Conservation (phyloP, 2,113 vertebrate species). For the Bujurquina vittata region DNA sequence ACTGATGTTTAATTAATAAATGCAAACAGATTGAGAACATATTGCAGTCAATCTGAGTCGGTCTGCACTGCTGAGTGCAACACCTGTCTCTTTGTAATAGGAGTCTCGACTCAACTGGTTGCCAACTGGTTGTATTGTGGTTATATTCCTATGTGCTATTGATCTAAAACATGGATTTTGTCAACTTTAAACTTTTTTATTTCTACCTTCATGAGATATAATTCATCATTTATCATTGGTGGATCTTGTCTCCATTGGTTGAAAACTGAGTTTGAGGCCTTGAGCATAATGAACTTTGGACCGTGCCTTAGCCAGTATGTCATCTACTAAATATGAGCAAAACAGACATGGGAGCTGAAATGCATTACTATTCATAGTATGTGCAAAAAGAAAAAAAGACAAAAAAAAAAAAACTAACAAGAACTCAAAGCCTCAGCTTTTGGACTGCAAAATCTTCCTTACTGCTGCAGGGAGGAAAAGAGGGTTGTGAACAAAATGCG, state of each 20-base stretch:
- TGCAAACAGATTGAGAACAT: too few relatives aligned
- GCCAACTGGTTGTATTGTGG: too few relatives aligned
- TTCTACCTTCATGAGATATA: neutral
- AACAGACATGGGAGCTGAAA: conserved; percentile 26
- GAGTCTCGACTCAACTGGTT: too few relatives aligned
- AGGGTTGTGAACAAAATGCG: conserved; percentile 66
- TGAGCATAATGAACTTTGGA: conserved; percentile 6
- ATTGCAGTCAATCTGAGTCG: too few relatives aligned
- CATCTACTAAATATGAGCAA: conserved; percentile 22
- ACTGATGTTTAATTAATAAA: too few relatives aligned
- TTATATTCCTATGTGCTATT: neutral
- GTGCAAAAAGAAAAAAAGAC: conserved; percentile 15
- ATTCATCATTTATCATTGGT: neutral
- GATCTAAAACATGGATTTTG: neutral
- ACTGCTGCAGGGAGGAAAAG: conserved; percentile 42
- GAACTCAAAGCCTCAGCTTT: conserved; percentile 52
- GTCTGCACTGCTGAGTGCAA: too few relatives aligned
- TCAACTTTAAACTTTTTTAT: neutral
- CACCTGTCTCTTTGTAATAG: too few relatives aligned
- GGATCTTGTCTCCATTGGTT: neutral
- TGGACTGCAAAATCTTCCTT: conserved; percentile 36
- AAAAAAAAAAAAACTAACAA: conserved; percentile 49
- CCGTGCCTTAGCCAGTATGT: neutral
- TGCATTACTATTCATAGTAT: conserved; percentile 39
- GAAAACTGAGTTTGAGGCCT: neutral